Percentiles rank a stretch among this genome's conserved stretches.
phyloP scores from a whole-genome alignment of 2,888 invertebrate genomes.

The Incurvaria masculella region DNA sequence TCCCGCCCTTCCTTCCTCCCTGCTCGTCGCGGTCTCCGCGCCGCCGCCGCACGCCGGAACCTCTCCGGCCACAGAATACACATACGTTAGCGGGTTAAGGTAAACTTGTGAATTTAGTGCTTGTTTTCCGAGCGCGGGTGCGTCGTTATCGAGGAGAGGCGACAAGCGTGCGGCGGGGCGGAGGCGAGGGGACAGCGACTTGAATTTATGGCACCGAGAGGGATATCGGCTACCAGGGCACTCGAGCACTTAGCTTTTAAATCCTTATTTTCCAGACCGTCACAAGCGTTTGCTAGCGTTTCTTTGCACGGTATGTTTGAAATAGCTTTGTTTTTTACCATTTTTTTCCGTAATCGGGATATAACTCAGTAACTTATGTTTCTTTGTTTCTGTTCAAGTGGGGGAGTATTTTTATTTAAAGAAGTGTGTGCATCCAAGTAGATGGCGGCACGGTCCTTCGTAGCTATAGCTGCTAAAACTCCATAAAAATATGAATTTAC shows the following conservation, averaged over 20 bases:
- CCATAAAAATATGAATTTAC: too few species aligned
- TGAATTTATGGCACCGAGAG: neutral
- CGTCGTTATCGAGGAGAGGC: neutral
- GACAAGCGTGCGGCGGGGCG: neutral
- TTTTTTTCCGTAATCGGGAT: too few species aligned
- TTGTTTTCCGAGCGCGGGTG: neutral
- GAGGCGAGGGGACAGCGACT: neutral
- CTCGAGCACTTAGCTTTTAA: neutral
- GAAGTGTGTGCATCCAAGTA: too few species aligned
- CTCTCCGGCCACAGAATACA: neutral
- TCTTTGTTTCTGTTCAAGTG: too few species aligned
- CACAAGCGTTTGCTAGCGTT: neutral
- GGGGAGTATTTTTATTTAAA: too few species aligned
- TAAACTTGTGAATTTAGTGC: neutral
- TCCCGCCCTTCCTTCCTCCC: too few species aligned
- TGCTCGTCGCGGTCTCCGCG: too few species aligned
- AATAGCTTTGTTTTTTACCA: too few species aligned
- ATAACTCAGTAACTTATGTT: too few species aligned
- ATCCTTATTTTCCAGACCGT: neutral
- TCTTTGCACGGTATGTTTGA: too few species aligned
- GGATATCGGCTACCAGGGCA: neutral
- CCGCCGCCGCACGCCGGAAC: slow-evolving; percentile 8
- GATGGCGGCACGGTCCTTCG: too few species aligned
- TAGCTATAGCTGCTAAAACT: too few species aligned
- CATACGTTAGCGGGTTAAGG: neutral